Conservation (phyloP, 2,888 invertebrate species). For the Sipunculus nudus region DNA sequence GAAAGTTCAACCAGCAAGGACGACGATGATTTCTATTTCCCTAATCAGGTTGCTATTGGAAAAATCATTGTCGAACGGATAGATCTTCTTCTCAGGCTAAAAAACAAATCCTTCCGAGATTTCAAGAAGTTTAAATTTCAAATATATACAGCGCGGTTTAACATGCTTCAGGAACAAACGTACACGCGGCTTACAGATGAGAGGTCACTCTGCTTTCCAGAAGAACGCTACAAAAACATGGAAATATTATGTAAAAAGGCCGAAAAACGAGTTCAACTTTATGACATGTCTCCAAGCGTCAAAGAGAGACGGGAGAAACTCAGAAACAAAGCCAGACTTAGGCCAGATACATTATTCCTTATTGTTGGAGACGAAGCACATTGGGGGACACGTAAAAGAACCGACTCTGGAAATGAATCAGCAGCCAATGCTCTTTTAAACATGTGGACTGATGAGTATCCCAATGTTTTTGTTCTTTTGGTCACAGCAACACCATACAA, state of each 20-base stretch:
- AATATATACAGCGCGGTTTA: constrained; percentile 9
- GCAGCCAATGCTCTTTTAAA: no score
- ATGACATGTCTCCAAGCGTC: not conserved
- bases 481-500: constrained; percentile 22
- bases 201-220: no score
- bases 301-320: not conserved
- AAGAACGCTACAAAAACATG: no score
- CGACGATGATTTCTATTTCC: no score
- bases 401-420: no score
- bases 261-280: not conserved
- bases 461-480: constrained; percentile 14
- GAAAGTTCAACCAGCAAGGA: no score
- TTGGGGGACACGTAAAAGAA: not conserved
- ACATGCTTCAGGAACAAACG: constrained; percentile 15
- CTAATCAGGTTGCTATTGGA: no score
- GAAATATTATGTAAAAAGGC: not conserved
- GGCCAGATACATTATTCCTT: constrained; percentile 4
- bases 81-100: not conserved
- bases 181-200: not conserved
- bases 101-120: not conserved
- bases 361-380: constrained; percentile 15
- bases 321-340: not conserved
- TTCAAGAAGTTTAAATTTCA: constrained; percentile 18
- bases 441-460: not conserved
- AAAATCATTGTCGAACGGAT: no score